Conservation (phyloP, 1,140 invertebrate species). For the Bacillus rossius region DNA sequence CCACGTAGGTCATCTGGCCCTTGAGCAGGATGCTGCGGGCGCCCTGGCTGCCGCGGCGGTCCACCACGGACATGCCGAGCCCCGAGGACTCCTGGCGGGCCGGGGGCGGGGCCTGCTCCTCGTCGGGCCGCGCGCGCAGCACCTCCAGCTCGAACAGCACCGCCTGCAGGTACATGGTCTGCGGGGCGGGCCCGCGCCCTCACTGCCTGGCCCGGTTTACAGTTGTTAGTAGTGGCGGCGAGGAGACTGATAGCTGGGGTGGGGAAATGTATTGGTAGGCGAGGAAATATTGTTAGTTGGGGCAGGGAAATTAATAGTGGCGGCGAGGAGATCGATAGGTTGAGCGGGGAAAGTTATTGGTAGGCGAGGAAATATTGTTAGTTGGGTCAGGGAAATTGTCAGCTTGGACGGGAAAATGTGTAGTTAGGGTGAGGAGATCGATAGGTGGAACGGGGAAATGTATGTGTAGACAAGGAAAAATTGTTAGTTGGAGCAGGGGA, state of each 20-base stretch:
- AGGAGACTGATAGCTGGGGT: neutral
- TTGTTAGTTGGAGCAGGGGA: no score
- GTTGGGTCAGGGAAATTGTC: no score
- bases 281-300: neutral
- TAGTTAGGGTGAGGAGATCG: no score
- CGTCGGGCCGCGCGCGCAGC: conserved; percentile 41
- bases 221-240: neutral
- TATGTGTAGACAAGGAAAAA: no score
- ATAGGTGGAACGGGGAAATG: no score
- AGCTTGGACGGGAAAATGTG: no score
- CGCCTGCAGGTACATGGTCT: conserved; percentile 57
- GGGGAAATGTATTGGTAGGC: neutral
- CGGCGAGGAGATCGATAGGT: no score
- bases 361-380: no score
- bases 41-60: conserved; percentile 61
- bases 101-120: conserved; percentile 5
- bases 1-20: conserved; percentile 79
- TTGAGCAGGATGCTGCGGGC: conserved; percentile 64
- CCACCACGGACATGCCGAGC: conserved; percentile 7
- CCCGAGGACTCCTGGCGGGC: conserved; percentile 1
- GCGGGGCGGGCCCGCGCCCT: neutral
- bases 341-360: no score
- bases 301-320: neutral
- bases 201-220: neutral
- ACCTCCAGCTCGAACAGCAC: conserved; percentile 73